Conservation (phyloP, 1,140 invertebrate genomes). For the Aphelenchoides fujianensis region DNA sequence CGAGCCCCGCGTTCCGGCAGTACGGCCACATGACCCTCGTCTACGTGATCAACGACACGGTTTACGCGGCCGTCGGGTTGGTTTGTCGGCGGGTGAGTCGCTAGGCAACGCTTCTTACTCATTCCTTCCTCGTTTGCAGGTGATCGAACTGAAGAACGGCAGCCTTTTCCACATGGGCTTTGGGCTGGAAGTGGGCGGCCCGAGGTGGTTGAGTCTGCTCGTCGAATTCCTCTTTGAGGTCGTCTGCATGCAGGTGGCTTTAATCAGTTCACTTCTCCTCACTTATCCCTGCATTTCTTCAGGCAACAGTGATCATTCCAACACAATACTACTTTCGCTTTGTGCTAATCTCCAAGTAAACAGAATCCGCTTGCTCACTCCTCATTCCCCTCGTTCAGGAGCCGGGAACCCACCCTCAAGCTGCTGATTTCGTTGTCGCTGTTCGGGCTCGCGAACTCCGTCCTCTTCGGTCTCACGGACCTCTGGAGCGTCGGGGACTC, state of each 20-base stretch:
- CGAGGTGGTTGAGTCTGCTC: neutral
- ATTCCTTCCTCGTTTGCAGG: neutral
- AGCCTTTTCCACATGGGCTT: neutral
- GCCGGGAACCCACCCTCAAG: neutral
- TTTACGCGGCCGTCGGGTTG: neutral
- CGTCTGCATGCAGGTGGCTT: neutral
- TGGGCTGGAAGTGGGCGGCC: neutral
- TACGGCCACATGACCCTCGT: neutral
- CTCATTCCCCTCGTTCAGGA: neutral
- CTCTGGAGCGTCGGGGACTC: neutral
- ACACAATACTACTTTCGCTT: neutral
- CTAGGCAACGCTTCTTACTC: too few species aligned
- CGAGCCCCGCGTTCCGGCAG: neutral
- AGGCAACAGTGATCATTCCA: neutral
- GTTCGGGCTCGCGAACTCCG: neutral
- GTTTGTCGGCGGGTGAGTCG: neutral
- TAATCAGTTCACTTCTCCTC: neutral
- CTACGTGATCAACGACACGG: neutral
- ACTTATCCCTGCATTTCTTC: neutral
- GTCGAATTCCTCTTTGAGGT: neutral
- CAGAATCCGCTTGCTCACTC: neutral
- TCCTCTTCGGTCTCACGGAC: neutral
- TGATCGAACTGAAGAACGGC: neutral
- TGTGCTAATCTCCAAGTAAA: neutral
- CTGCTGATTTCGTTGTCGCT: neutral